These are phyloP conservation scores for Bergia sp. DNA, from an alignment of 92 coral and sea anemone species.

Conservation along the genomic window DNA sequence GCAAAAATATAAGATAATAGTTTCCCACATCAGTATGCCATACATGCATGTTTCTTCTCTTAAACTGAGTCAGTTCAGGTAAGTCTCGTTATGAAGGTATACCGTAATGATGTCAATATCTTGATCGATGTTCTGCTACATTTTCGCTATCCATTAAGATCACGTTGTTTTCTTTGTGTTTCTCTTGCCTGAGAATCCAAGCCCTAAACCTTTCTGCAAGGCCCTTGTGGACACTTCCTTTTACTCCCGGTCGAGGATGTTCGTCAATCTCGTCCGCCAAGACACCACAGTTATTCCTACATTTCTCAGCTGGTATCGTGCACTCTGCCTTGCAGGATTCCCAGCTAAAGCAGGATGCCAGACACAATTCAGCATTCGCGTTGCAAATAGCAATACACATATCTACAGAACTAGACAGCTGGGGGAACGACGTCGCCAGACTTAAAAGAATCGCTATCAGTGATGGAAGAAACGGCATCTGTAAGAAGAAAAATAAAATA, in stretches of 20 bases:
- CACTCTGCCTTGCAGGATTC: background rate
- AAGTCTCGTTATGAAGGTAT: background rate
- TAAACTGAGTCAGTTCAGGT: too few relatives aligned
- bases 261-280: background rate
- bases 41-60: too few relatives aligned
- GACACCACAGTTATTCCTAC: background rate
- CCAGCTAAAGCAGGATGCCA: constrained; percentile 2
- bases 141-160: background rate
- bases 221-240: background rate
- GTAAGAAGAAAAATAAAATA: background rate
- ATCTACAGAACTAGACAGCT: background rate
- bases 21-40: too few relatives aligned
- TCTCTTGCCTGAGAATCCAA: background rate
- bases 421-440: background rate
- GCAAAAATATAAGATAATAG: too few relatives aligned
- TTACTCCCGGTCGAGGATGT: background rate
- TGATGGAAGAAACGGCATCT: background rate
- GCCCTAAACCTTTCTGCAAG: background rate
- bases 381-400: constrained; percentile 4
- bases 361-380: background rate
- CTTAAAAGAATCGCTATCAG: background rate
- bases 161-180: background rate
- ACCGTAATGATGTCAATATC: background rate
- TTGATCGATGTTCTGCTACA: background rate
- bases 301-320: constrained; percentile 2